Conservation (phyloP, 2,797 vertebrate species). For the Philypnodon macrostomus region DNA sequence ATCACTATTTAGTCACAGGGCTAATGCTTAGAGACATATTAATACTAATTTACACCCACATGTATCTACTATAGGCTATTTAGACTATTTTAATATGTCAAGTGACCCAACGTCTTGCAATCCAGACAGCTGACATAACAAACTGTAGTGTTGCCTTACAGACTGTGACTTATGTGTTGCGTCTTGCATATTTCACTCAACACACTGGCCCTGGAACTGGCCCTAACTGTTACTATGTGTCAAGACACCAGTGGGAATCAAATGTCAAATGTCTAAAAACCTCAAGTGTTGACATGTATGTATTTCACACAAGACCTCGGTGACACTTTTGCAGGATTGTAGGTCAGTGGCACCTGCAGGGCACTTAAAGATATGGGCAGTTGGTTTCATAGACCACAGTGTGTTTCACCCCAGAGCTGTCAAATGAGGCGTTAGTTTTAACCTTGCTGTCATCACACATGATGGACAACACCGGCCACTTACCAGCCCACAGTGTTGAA, state of each 20-base stretch:
- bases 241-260: constrained; percentile 19
- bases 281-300: constrained; percentile 4
- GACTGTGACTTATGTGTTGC: background rate
- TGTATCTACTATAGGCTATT: too few relatives aligned
- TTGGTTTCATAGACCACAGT: constrained; percentile 29
- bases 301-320: background rate
- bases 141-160: constrained; percentile 5
- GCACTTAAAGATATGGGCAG: constrained; percentile 23
- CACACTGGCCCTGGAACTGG: constrained; percentile 29
- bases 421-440: constrained; percentile 29
- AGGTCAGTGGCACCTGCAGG: constrained; percentile 27
- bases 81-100: too few relatives aligned
- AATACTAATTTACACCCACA: too few relatives aligned
- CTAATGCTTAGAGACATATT: too few relatives aligned
- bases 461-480: constrained; percentile 3
- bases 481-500: constrained; percentile 1
- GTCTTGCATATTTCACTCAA: constrained; percentile 41
- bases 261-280: constrained; percentile 13
- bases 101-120: too few relatives aligned
- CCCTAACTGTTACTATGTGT: constrained; percentile 37
- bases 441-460: constrained; percentile 37
- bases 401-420: constrained; percentile 32
- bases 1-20: too few relatives aligned
- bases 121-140: constrained; percentile 42
- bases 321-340: constrained; percentile 22